These are phyloP conservation scores for Lophius americanus DNA, from an alignment of 2,797 vertebrate species.

Conservation along the genomic window DNA sequence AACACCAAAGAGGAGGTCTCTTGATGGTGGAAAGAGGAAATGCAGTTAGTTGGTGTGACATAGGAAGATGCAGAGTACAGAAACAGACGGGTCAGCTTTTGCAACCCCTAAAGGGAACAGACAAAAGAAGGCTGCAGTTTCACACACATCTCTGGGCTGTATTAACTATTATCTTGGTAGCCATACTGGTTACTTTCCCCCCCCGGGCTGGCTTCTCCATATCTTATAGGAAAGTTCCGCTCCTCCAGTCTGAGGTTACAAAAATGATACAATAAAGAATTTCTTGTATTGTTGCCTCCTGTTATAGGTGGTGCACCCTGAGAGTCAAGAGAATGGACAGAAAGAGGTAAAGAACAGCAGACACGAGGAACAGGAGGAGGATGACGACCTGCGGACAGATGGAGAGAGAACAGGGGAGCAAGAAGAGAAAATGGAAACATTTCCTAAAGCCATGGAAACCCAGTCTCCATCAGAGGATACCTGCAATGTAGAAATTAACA, in stretches of 20 bases:
- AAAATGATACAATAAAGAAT: neutral
- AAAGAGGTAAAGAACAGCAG: constrained; percentile 77
- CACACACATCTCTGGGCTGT: no score
- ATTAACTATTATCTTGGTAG: no score
- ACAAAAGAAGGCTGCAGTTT: no score
- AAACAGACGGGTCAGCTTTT: no score
- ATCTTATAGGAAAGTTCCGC: no score
- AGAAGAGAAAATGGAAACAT: constrained; percentile 67
- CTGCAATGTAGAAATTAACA: constrained; percentile 85
- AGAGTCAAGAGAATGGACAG: constrained; percentile 91
- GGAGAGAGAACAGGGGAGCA: constrained; percentile 48
- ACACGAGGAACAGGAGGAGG: constrained; percentile 76
- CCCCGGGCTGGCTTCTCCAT: no score
- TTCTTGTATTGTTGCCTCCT: neutral
- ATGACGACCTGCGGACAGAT: constrained; percentile 55
- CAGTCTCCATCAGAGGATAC: constrained; percentile 73
- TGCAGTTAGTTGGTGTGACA: no score
- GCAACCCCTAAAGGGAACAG: no score
- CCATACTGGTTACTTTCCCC: neutral
- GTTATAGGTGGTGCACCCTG: constrained; percentile 85
- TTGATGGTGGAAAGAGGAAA: no score
- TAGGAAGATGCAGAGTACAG: no score
- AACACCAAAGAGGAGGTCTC: no score
- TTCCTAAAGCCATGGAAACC: constrained; percentile 78
- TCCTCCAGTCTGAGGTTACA: neutral